Evolutionary conservation across 1,140 invertebrate species (phyloP).

Genomic region (Drosophila equinoxialis): DNA sequence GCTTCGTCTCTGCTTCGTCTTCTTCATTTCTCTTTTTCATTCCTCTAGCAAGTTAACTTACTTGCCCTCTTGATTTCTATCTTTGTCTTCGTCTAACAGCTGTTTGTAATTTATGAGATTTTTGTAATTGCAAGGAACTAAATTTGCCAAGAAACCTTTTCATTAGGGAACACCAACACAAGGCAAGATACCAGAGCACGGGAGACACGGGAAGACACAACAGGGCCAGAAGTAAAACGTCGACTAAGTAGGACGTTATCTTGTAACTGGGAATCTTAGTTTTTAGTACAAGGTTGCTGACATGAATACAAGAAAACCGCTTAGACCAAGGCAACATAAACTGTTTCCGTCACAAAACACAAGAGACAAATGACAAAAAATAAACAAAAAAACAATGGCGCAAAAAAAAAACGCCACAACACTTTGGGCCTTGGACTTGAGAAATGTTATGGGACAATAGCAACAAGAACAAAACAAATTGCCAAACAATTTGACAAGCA

Average conservation of each 20-base stretch:
- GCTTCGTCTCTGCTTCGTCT: constrained; percentile 14
- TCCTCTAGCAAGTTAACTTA: too few species aligned
- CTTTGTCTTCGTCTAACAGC: constrained; percentile 20
- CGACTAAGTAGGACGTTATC: background rate
- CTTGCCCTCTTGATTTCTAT: background rate
- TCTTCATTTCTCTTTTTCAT: background rate
- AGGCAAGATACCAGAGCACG: background rate
- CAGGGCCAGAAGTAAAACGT: background rate
- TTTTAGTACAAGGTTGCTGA: constrained; percentile 6
- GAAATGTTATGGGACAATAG: constrained; percentile 33
- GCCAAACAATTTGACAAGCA: constrained; percentile 52
- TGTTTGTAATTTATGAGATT: constrained; percentile 68
- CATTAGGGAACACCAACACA: constrained; percentile 33
- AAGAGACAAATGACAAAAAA: background rate
- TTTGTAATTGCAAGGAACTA: constrained; percentile 62
- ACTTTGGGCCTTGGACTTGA: constrained; percentile 43
- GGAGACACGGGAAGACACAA: background rate
- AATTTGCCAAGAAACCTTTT: constrained; percentile 49
- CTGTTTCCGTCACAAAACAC: constrained; percentile 7
- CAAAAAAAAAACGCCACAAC: constrained; percentile 48
- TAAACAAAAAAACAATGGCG: constrained; percentile 24
- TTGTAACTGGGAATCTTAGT: background rate
- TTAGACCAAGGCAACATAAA: constrained; percentile 6
- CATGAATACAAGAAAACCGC: background rate
- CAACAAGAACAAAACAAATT: constrained; percentile 27